These are phyloP conservation scores for Acanthurus tractus DNA, from an alignment of 2,797 vertebrate genomes.

Conservation along the genomic window DNA sequence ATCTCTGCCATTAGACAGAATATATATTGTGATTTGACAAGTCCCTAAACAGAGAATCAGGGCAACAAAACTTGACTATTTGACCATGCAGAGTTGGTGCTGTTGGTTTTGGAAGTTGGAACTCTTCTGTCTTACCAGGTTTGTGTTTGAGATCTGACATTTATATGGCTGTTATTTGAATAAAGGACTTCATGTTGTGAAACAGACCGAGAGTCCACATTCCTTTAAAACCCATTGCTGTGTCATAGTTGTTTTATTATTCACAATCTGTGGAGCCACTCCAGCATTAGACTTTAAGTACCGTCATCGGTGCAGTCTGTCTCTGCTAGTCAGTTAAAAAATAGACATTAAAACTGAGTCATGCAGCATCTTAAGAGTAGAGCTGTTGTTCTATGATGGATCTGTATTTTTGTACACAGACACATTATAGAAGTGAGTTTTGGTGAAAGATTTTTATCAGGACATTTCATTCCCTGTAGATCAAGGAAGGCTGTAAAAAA, in stretches of 20 bases:
- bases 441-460: slow-evolving; percentile 1
- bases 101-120: slow-evolving; percentile 11
- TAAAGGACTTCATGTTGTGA: not conserved
- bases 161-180: slow-evolving; percentile 9
- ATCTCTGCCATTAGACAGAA: slow-evolving; percentile 13
- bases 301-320: slow-evolving; percentile 20
- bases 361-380: slow-evolving; percentile 1
- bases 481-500: slow-evolving; percentile 18
- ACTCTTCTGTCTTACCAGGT: slow-evolving; percentile 3
- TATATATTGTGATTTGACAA: not conserved
- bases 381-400: not conserved
- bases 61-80: not conserved
- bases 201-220: slow-evolving; percentile 14
- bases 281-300: slow-evolving; percentile 33
- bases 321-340: slow-evolving; percentile 22
- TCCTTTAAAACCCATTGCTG: slow-evolving; percentile 29
- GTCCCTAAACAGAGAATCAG: not conserved
- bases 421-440: not conserved
- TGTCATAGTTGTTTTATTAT: slow-evolving; percentile 43
- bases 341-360: not conserved
- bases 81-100: slow-evolving; percentile 7
- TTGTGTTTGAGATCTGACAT: not conserved
- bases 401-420: not conserved
- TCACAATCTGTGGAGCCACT: slow-evolving; percentile 23
- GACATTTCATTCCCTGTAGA: not conserved